Percentiles rank a stretch among this genome's conserved stretches.
These are phyloP conservation scores for Galaxea fascicularis DNA, from an alignment of 92 coral and sea anemone genomes.

Conservation along the genomic window DNA sequence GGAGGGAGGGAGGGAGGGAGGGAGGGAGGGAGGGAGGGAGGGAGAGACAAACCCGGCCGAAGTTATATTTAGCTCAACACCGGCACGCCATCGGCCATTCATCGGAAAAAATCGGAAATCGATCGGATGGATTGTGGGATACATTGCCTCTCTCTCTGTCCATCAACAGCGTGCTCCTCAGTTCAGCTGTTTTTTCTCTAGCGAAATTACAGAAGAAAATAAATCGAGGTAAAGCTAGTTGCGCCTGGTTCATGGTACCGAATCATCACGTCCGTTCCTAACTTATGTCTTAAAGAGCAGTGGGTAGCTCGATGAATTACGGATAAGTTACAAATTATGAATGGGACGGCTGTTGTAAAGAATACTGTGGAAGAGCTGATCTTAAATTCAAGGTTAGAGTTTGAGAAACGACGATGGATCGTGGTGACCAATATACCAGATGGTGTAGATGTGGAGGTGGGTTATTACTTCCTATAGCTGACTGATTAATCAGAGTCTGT, in stretches of 20 bases:
- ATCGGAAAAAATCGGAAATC: background rate
- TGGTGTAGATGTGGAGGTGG: conserved; percentile 67
- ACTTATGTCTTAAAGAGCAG: background rate
- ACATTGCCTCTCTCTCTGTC: background rate
- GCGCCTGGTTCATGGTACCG: background rate
- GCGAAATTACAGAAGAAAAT: background rate
- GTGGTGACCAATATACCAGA: conserved; percentile 72
- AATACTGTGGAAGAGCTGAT: background rate
- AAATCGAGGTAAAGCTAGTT: background rate
- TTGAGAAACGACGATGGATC: conserved; percentile 76
- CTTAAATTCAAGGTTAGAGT: conserved; percentile 67
- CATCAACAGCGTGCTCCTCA: background rate
- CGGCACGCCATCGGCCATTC: background rate
- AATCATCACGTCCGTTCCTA: background rate
- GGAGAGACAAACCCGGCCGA: no score
- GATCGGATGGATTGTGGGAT: background rate
- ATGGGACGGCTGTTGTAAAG: conserved; percentile 1
- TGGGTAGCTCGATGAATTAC: background rate
- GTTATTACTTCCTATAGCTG: background rate
- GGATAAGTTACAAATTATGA: conserved; percentile 6
- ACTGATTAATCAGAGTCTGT: no score
- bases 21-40: no score
- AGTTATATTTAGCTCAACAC: background rate
- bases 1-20: no score
- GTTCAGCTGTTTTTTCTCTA: background rate